phyloP scores from a whole-genome alignment of 2,113 vertebrate species.

The Malurus melanocephalus region DNA sequence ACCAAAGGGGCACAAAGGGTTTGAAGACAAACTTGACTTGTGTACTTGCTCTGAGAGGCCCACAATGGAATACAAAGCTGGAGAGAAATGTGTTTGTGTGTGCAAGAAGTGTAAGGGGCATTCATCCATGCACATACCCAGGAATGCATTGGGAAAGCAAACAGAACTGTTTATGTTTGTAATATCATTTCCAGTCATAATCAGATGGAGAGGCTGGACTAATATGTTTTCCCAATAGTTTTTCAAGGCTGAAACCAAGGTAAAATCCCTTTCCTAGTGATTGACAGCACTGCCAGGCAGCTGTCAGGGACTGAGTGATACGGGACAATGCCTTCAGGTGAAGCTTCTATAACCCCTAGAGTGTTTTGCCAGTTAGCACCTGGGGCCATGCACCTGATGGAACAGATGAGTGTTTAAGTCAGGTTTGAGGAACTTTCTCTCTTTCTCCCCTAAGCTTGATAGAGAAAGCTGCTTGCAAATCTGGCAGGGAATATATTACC shows the following conservation, averaged over 20 bases:
- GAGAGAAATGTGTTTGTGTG: not conserved
- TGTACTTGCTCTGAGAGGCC: not conserved
- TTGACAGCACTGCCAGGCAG: not conserved
- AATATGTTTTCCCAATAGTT: not conserved
- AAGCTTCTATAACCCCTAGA: not conserved
- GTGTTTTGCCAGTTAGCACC: not conserved
- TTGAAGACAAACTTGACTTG: not conserved
- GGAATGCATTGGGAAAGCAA: constrained; percentile 16
- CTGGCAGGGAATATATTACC: constrained; percentile 25
- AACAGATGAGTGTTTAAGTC: not conserved
- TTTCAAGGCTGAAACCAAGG: not conserved
- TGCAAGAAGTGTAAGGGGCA: not conserved
- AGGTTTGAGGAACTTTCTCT: not conserved
- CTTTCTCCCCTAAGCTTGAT: not conserved
- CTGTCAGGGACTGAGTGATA: not conserved
- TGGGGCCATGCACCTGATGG: not conserved
- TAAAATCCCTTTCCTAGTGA: not conserved
- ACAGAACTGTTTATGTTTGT: not conserved
- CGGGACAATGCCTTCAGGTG: not conserved
- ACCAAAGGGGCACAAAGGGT: not conserved
- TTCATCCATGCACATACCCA: not conserved
- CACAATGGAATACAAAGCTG: not conserved
- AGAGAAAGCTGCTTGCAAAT: constrained; percentile 18
- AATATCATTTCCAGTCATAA: not conserved
- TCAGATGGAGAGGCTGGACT: not conserved